Percentiles rank a stretch among this genome's conserved stretches.
Conservation (phyloP, 92 coral and sea anemone genomes). For the Porites evermanni region DNA sequence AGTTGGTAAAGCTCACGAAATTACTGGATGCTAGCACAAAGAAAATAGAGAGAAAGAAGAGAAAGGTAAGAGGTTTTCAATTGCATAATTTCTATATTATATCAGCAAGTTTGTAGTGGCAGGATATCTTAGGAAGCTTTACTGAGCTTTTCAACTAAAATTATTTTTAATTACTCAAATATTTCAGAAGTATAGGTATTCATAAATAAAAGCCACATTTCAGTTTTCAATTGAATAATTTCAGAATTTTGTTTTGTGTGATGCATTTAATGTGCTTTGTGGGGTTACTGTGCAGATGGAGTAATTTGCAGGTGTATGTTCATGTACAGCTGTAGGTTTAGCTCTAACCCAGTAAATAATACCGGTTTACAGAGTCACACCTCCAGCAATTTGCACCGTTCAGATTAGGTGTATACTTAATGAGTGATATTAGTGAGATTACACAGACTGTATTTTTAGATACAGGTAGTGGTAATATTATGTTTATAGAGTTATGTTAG, state of each 20-base stretch:
- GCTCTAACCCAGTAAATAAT: constrained; percentile 40
- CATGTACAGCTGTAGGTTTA: constrained; percentile 31
- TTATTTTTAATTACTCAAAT: constrained; percentile 17
- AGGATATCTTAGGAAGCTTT: constrained; percentile 33
- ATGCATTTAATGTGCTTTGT: constrained; percentile 22
- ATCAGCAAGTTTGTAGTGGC: constrained; percentile 30
- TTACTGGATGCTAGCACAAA: constrained; percentile 4
- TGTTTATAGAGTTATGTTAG: constrained; percentile 38
- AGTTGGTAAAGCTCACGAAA: constrained; percentile 44
- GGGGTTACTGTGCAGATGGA: background rate
- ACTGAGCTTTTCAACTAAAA: constrained; percentile 31
- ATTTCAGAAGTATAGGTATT: constrained; percentile 23
- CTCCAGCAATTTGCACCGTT: constrained; percentile 30
- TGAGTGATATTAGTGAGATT: constrained; percentile 29
- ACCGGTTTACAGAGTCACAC: constrained; percentile 37
- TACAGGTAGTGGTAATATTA: constrained; percentile 20
- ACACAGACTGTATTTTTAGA: constrained; percentile 24
- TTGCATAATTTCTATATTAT: constrained; percentile 37
- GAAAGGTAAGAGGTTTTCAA: constrained; percentile 47
- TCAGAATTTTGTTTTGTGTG: constrained; percentile 26
- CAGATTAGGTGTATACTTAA: constrained; percentile 49
- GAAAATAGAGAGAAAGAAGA: constrained; percentile 32
- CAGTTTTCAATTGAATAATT: constrained; percentile 19
- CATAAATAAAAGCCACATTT: constrained; percentile 12
- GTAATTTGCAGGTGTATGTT: constrained; percentile 20